Conservation (phyloP, 2,888 invertebrate genomes). For the Harpagoxenus sublaevis region DNA sequence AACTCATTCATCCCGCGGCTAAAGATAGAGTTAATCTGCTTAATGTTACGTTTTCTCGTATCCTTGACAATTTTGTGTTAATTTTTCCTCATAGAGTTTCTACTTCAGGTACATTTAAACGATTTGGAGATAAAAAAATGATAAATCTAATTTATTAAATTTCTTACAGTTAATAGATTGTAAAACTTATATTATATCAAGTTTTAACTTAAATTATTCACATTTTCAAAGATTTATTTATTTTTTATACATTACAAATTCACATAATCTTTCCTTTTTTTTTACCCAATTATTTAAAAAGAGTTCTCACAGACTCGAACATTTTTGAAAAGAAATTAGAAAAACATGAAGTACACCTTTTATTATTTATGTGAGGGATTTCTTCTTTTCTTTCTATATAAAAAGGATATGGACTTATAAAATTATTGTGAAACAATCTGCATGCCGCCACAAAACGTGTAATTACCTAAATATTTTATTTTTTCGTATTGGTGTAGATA, state of each 20-base stretch:
- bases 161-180: neutral
- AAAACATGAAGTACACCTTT: neutral
- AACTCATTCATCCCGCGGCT: conserved; percentile 76
- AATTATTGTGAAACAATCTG: too few species aligned
- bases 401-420: neutral
- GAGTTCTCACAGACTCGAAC: neutral
- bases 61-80: conserved; percentile 2
- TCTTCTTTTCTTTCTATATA: neutral
- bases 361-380: neutral
- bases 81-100: neutral
- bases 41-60: conserved; percentile 16
- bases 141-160: neutral
- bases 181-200: too few species aligned
- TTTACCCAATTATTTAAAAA: too few species aligned
- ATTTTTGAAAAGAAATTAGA: conserved; percentile 3
- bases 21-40: conserved; percentile 68
- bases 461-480: too few species aligned
- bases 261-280: too few species aligned
- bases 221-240: too few species aligned
- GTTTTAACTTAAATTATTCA: too few species aligned
- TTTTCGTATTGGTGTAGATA: too few species aligned
- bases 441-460: too few species aligned
- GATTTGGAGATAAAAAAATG: neutral
- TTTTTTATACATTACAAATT: too few species aligned
- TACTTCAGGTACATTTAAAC: neutral